Evolutionary conservation across 2,113 vertebrate species (phyloP).

Genomic region (Rutilus rutilus): DNA sequence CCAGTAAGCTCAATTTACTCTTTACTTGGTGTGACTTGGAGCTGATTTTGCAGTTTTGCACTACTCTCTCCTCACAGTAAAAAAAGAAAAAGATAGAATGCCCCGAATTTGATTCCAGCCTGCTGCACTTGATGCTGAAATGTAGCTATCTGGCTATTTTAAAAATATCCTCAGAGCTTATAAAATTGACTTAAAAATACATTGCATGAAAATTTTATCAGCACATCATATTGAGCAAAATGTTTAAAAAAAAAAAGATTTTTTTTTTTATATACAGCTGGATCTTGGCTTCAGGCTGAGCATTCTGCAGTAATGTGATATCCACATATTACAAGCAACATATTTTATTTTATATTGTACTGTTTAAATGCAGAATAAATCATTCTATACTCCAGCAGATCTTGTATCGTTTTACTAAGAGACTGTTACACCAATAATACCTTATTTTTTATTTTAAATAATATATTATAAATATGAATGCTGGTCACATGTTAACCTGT

Average conservation of each 20-base stretch:
- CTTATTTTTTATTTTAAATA: no score
- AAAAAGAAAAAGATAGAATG: neutral
- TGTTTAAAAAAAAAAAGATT: neutral
- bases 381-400: neutral
- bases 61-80: neutral
- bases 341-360: neutral
- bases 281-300: neutral
- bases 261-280: neutral
- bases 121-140: constrained; percentile 29
- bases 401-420: neutral
- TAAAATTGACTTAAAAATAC: constrained; percentile 22
- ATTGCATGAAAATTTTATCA: constrained; percentile 37
- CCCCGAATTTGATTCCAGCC: neutral
- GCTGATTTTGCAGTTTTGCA: constrained; percentile 36
- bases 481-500: no score
- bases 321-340: neutral
- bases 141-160: constrained; percentile 36
- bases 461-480: no score
- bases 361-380: neutral
- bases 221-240: constrained; percentile 14
- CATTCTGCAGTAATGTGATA: no score
- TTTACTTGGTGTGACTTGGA: constrained; percentile 27
- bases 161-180: constrained; percentile 36
- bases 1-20: constrained; percentile 19
- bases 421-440: neutral